Percentiles rank a stretch among this genome's conserved stretches.
These are phyloP conservation scores for Chaitophorus viminalis DNA, from an alignment of 2,888 invertebrate species.

Conservation along the genomic window DNA sequence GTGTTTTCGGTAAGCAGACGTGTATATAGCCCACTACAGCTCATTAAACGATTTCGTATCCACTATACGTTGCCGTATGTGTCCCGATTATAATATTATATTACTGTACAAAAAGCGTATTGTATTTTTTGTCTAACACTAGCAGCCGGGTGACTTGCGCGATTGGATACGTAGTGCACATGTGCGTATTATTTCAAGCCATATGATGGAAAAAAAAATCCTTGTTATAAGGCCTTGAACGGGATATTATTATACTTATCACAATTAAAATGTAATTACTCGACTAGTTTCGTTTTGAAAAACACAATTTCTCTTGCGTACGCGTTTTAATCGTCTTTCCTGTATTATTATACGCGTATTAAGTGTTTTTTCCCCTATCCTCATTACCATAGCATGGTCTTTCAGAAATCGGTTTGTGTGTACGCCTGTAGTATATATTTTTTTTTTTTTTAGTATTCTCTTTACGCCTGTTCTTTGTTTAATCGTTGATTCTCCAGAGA, in stretches of 20 bases:
- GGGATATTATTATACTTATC: constrained; percentile 9
- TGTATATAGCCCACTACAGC: background rate
- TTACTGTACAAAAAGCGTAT: background rate
- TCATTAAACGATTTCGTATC: constrained; percentile 26
- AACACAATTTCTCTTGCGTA: background rate
- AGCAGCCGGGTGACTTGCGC: constrained; percentile 4
- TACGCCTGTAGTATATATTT: no score
- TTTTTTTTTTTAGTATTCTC: background rate
- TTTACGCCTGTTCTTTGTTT: background rate
- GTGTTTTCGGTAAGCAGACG: background rate
- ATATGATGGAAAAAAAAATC: background rate
- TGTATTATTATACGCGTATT: background rate
- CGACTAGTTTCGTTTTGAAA: background rate
- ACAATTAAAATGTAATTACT: constrained; percentile 19
- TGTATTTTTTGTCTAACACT: background rate
- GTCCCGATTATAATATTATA: no score
- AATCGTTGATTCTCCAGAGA: background rate
- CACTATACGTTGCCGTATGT: background rate
- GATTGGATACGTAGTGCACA: background rate
- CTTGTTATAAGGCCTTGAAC: background rate
- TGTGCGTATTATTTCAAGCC: no score
- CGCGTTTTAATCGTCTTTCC: background rate
- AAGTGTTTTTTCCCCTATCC: background rate
- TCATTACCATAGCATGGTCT: background rate
- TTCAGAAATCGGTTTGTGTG: background rate